Conservation (phyloP, 2,113 vertebrate genomes). For the Pomatostomus ruficeps region DNA sequence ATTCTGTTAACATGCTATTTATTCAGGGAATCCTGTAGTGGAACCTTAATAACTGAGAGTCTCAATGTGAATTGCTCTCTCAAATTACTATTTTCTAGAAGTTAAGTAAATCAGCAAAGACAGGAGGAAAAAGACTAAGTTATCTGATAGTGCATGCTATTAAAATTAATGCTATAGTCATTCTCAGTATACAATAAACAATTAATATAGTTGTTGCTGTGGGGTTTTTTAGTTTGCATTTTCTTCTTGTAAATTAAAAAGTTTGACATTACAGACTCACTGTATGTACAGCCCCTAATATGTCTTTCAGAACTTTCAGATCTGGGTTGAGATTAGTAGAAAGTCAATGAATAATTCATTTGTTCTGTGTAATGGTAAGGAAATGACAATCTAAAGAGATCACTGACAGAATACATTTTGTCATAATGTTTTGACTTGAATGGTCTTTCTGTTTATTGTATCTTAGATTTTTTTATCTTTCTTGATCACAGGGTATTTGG, state of each 20-base stretch:
- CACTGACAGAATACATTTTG: neutral
- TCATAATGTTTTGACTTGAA: neutral
- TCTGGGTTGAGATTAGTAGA: neutral
- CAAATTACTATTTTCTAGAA: neutral
- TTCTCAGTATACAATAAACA: neutral
- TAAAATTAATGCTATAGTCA: neutral
- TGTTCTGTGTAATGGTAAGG: neutral
- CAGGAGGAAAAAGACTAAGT: neutral
- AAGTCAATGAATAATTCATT: neutral
- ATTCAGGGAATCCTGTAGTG: neutral
- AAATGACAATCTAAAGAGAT: neutral
- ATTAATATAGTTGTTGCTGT: neutral
- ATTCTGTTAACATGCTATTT: neutral
- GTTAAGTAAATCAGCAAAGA: neutral
- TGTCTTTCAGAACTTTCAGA: neutral
- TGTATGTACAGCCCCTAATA: neutral
- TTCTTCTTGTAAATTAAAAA: neutral
- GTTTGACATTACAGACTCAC: neutral
- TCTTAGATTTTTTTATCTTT: neutral
- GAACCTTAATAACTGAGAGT: neutral
- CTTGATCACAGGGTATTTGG: slow-evolving; percentile 84
- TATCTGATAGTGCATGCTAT: neutral
- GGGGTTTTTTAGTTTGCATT: neutral
- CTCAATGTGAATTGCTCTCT: neutral
- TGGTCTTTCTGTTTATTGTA: neutral